A percentile compares a stretch with the other conserved stretches of the same genome.
Evolutionary conservation across 1,140 invertebrate species (phyloP).

Genomic region (Aphelenchoides fujianensis): DNA sequence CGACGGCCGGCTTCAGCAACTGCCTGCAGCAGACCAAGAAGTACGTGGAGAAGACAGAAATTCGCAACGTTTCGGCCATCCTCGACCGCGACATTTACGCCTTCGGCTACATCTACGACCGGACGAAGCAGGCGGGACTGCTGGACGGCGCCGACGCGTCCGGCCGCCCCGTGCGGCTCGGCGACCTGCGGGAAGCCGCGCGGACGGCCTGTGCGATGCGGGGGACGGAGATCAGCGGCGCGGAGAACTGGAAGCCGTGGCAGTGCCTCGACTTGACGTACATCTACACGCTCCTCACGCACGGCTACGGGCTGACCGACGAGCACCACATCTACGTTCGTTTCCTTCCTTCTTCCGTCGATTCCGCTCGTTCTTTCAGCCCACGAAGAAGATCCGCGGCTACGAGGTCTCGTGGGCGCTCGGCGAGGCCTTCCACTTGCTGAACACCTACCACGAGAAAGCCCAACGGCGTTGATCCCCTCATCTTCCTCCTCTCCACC

Average conservation of each 20-base stretch:
- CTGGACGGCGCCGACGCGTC: too few species aligned
- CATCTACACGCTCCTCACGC: constrained; percentile 76
- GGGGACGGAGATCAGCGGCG: constrained; percentile 70
- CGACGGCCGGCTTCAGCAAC: constrained; percentile 49
- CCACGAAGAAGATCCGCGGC: constrained; percentile 80
- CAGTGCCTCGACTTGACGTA: constrained; percentile 84
- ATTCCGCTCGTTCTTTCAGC: too few species aligned
- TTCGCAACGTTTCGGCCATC: constrained; percentile 68
- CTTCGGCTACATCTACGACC: constrained; percentile 84
- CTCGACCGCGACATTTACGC: constrained; percentile 72
- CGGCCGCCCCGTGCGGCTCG: constrained; percentile 13
- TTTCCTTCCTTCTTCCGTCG: constrained; percentile 51
- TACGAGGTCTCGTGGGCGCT: constrained; percentile 89
- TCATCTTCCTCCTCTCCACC: too few species aligned
- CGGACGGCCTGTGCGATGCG: constrained; percentile 64
- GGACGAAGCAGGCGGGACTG: constrained; percentile 77
- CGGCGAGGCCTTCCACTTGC: constrained; percentile 72
- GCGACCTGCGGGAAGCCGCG: constrained; percentile 14
- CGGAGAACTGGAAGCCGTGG: constrained; percentile 75
- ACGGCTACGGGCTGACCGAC: constrained; percentile 76
- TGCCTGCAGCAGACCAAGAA: constrained; percentile 50
- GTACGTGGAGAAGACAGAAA: constrained; percentile 66
- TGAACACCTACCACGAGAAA: constrained; percentile 62
- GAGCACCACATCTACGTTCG: constrained; percentile 73
- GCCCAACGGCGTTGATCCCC: too few species aligned